Evolutionary conservation across 2,888 invertebrate species (phyloP).

Genomic region (Endomychus coccineus): DNA sequence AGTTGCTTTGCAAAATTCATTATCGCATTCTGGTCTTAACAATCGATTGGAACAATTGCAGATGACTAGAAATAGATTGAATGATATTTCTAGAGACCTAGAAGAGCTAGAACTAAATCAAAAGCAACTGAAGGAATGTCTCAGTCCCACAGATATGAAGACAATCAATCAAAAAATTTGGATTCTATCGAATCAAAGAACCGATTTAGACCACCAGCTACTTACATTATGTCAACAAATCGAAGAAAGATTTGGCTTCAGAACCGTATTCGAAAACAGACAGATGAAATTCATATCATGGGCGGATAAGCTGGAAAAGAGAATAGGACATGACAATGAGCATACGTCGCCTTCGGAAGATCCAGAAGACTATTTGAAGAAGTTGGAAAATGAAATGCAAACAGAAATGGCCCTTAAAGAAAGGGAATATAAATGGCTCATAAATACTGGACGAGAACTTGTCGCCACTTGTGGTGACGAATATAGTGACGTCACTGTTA

Average conservation of each 20-base stretch:
- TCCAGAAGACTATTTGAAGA: slow-evolving; percentile 65
- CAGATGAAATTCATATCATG: slow-evolving; percentile 60
- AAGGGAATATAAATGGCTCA: slow-evolving; percentile 71
- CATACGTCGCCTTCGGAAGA: slow-evolving; percentile 43
- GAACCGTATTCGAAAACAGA: slow-evolving; percentile 62
- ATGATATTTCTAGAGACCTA: slow-evolving; percentile 53
- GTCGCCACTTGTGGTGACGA: slow-evolving; percentile 57
- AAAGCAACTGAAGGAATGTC: slow-evolving; percentile 76
- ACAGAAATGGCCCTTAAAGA: slow-evolving; percentile 69
- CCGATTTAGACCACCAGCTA: slow-evolving; percentile 73
- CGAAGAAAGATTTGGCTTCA: slow-evolving; percentile 65
- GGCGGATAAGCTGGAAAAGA: slow-evolving; percentile 61
- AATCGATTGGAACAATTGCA: slow-evolving; percentile 57
- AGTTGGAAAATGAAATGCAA: slow-evolving; percentile 66
- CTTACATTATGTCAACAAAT: slow-evolving; percentile 62
- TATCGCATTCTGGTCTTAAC: slow-evolving; percentile 56
- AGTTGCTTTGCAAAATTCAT: slow-evolving; percentile 48
- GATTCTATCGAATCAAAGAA: slow-evolving; percentile 71
- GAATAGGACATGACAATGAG: slow-evolving; percentile 50
- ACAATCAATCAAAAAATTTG: slow-evolving; percentile 69
- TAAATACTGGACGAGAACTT: slow-evolving; percentile 59
- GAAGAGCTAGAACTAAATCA: slow-evolving; percentile 67
- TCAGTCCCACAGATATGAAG: slow-evolving; percentile 78
- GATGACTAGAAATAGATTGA: slow-evolving; percentile 52
- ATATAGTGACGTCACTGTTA: slow-evolving; percentile 54